Evolutionary conservation across 2,888 invertebrate genomes (phyloP).

Genomic region (Steinernema carpocapsae): DNA sequence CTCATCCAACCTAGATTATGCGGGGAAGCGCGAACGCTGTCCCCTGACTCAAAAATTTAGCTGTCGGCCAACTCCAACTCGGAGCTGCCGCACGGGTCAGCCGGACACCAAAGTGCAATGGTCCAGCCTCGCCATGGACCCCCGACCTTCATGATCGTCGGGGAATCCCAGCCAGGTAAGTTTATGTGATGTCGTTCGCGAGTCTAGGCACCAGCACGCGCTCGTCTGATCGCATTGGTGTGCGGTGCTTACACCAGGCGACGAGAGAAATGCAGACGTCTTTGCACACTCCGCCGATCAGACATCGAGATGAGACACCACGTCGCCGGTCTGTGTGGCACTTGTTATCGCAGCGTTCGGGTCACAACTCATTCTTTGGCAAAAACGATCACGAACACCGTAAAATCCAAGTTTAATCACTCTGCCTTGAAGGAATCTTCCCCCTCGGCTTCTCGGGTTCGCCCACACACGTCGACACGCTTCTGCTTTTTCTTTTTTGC

Average conservation of each 20-base stretch:
- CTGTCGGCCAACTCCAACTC: too few relatives aligned
- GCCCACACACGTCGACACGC: slow-evolving; percentile 14
- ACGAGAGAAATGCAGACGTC: background rate
- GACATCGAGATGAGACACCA: background rate
- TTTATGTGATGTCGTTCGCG: slow-evolving; percentile 48
- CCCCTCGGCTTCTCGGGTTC: background rate
- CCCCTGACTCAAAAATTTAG: too few relatives aligned
- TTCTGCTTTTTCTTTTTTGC: background rate
- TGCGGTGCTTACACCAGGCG: background rate
- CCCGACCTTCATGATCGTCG: slow-evolving; percentile 79
- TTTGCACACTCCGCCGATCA: background rate
- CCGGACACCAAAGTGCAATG: slow-evolving; percentile 78
- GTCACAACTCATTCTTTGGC: background rate
- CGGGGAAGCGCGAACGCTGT: too few relatives aligned
- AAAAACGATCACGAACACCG: slow-evolving; percentile 10
- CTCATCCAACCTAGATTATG: too few relatives aligned
- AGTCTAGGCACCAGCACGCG: background rate
- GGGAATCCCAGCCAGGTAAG: slow-evolving; percentile 80
- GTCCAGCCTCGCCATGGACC: slow-evolving; percentile 77
- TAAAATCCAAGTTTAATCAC: background rate
- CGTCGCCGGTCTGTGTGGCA: background rate
- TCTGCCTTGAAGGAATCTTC: background rate
- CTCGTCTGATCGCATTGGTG: background rate
- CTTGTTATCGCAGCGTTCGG: slow-evolving; percentile 17
- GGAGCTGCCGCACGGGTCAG: too few relatives aligned